These are phyloP conservation scores for Penaeus japonicus DNA, from an alignment of 1,140 invertebrate species.

Conservation along the genomic window DNA sequence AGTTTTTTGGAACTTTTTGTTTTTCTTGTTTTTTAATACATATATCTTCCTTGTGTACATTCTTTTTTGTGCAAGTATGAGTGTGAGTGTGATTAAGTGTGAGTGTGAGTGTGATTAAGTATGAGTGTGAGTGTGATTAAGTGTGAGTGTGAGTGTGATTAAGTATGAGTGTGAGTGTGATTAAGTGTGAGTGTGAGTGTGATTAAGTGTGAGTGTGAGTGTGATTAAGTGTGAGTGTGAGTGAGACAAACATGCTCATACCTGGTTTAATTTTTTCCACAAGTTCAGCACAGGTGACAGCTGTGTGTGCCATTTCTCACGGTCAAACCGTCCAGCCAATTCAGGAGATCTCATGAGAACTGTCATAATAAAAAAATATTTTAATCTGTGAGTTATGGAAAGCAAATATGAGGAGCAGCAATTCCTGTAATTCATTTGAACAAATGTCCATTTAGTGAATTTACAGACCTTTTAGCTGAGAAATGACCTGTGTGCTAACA, in stretches of 20 bases:
- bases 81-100: too few relatives aligned
- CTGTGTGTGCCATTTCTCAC: constrained; percentile 69
- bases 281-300: constrained; percentile 74
- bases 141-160: too few relatives aligned
- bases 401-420: constrained; percentile 53
- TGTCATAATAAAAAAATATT: background rate
- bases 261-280: constrained; percentile 80
- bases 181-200: too few relatives aligned
- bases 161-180: too few relatives aligned
- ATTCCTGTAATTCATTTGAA: background rate
- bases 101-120: too few relatives aligned
- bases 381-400: constrained; percentile 6
- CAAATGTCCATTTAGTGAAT: constrained; percentile 60
- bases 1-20: too few relatives aligned
- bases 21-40: too few relatives aligned
- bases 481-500: constrained; percentile 71
- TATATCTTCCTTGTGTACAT: too few relatives aligned
- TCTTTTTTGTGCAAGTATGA: too few relatives aligned
- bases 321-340: constrained; percentile 63
- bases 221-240: too few relatives aligned
- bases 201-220: too few relatives aligned
- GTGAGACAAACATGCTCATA: constrained; percentile 52
- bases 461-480: constrained; percentile 69
- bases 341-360: constrained; percentile 60
- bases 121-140: too few relatives aligned